Base-by-base conservation (phyloP, 2,797 vertebrate genomes). In the Selene dorsalis region DNA sequence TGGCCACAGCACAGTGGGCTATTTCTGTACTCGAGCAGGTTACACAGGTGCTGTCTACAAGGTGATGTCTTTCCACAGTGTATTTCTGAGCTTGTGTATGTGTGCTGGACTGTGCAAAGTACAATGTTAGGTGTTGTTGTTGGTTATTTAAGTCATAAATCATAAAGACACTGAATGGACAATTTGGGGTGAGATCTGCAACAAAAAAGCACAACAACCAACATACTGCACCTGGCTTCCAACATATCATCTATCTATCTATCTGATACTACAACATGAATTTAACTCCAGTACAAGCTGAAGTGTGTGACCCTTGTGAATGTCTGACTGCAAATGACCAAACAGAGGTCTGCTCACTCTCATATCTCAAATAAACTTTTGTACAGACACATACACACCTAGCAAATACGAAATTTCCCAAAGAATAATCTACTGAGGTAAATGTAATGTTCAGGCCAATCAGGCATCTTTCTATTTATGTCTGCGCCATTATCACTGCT, bases 401-500 rank as follows among this genome's bases (percentile, higher is more conserved):
- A 45, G 7, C 32, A 8, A 9, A 35, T 70, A 43, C 80, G 67
- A 69, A 58, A 75, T 78, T 73, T 79, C 56, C 65, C 16, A 56
- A 39, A 57, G 61, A 77, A 82, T 87, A 83, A 81, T 78, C 64
- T 77, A 79, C 75, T 77, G 70, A 82, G 63, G 75, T 77, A 64
- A 88, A 88, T 87, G 76, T 74, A 71, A 91, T 89, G 89, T 86
- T 73, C 71, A 74, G 68, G 74, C 84, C 85, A 90, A 92, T 92
- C 91, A 84, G 84, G 83, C 83, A 71, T 82, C 80, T 81, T 79
- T 79, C 65, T 73, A 61, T 81, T 90, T n/a, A 83, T 84, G 81
- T 79, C 61, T 66, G 45, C 45, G 85, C 88, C 80, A 84, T 88
- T 92, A 91, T 92, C 87, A 86, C 83, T 74, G 89, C 86, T 93